Base-by-base conservation (phyloP, 2,797 vertebrate species). In the Garrulus glandarius region DNA sequence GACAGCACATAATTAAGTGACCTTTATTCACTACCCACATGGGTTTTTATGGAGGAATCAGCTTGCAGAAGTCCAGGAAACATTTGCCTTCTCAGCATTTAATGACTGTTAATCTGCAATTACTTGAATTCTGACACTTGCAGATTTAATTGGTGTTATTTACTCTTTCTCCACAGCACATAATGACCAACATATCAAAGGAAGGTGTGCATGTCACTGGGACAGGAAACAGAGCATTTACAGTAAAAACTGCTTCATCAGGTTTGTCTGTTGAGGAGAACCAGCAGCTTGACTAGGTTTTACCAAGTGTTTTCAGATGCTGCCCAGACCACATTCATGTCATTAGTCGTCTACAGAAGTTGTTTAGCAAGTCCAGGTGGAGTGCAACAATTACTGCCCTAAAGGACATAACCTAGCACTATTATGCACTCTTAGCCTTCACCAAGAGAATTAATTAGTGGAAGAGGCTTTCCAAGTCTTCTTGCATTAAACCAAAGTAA, bases 241-340 rank as follows among this genome's bases (percentile, higher is more conserved):
- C 57, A 52, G 63, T 47, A 86, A 84, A 77, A 94, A 75, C 61
- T 86, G 85, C 93, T 88, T 78, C 10, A 81, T 92, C 95, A 90
- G 79, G 72, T 92, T 89, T 87, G 71, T 10, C 72, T 65, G 13
- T 64, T 84, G 64, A 50, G 12, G 27, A 77, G 47, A 89, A 70
- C 44, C 87, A 91, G 82, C 16, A 85, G 82, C 69, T 65, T 43
- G 49, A 81, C 76, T 17, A 49, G 37, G 53, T 85, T 89, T 49
- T 75, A 77, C 43, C 1, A 1, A 39, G 14, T 7, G 18, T 49
- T 57, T 60, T n/a, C 46, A 94, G 53, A 29, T 80, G 46, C 75
- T 89, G 71, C 60, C 57, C 69, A 78, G 46, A 92, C 43, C 87
- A 89, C 71, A 65, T 29, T 34, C 14, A 5, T 3, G 15, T 37